These are phyloP conservation scores for Brachionus koreanus DNA, from an alignment of 1,140 invertebrate genomes.

Conservation along the genomic window DNA sequence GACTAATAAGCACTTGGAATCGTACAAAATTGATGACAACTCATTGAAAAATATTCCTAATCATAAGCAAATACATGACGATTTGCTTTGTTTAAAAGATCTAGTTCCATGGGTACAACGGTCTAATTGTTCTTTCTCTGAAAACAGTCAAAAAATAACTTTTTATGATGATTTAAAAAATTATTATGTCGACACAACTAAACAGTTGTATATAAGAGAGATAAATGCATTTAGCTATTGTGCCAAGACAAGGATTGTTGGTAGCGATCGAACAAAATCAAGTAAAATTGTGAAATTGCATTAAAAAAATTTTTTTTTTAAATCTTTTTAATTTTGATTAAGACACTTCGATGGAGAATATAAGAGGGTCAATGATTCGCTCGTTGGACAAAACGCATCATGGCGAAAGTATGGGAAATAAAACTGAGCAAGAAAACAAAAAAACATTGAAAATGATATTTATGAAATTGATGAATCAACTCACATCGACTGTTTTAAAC, in stretches of 20 bases:
- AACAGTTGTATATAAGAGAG: conserved; percentile 31
- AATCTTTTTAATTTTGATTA: neutral
- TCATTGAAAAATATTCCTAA: neutral
- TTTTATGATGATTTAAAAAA: conserved; percentile 32
- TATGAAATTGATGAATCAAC: conserved; percentile 75
- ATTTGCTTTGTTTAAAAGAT: conserved; percentile 8
- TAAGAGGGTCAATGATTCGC: conserved; percentile 33
- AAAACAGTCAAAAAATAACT: conserved; percentile 11
- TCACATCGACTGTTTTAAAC: conserved; percentile 83
- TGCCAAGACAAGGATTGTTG: conserved; percentile 4
- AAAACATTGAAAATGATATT: conserved; percentile 60
- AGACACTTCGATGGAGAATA: conserved; percentile 30
- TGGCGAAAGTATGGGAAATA: neutral
- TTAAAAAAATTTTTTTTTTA: neutral
- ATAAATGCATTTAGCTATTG: neutral
- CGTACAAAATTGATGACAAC: conserved; percentile 7
- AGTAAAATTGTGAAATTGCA: neutral
- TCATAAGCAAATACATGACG: conserved; percentile 26
- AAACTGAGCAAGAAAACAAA: conserved; percentile 13
- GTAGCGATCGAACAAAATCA: neutral
- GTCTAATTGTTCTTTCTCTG: neutral
- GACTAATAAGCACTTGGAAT: conserved; percentile 40
- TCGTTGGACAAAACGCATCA: neutral
- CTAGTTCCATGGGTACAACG: neutral
- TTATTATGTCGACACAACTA: conserved; percentile 22